phyloP scores from a whole-genome alignment of 2,888 invertebrate genomes.

The Tineola bisselliella region DNA sequence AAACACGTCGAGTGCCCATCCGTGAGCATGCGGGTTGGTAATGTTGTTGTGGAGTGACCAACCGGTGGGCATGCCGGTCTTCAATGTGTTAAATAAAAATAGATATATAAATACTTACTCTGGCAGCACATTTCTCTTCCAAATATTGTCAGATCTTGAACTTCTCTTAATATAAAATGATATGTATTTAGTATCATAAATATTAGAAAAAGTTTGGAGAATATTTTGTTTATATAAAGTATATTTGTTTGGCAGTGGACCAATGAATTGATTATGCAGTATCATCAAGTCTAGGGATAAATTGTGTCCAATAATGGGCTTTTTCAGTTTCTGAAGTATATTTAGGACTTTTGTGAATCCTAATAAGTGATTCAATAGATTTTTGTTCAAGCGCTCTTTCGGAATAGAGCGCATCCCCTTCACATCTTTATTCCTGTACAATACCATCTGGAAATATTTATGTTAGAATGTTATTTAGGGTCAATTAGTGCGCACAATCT shows the following conservation, averaged over 20 bases:
- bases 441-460: constrained; percentile 45
- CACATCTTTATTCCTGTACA: constrained; percentile 48
- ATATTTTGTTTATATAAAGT: constrained; percentile 71
- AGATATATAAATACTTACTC: constrained; percentile 34
- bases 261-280: constrained; percentile 76
- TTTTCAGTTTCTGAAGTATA: constrained; percentile 65
- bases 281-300: constrained; percentile 75
- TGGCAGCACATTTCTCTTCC: constrained; percentile 63
- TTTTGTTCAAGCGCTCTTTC: constrained; percentile 52
- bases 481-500: too few species aligned
- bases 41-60: too few species aligned
- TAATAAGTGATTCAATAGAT: constrained; percentile 53
- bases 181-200: constrained; percentile 80
- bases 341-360: constrained; percentile 77
- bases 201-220: constrained; percentile 69
- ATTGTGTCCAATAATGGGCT: constrained; percentile 83
- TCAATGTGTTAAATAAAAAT: not conserved
- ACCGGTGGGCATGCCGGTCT: too few species aligned
- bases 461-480: too few species aligned
- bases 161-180: constrained; percentile 63
- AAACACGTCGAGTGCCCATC: too few species aligned
- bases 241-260: constrained; percentile 73
- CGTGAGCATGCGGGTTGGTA: too few species aligned
- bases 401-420: constrained; percentile 41
- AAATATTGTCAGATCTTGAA: constrained; percentile 51